Evolutionary conservation across 2,797 vertebrate genomes (phyloP), one percentile per base, ranked within the genome.

Genomic region (Potorous gilbertii): DNA sequence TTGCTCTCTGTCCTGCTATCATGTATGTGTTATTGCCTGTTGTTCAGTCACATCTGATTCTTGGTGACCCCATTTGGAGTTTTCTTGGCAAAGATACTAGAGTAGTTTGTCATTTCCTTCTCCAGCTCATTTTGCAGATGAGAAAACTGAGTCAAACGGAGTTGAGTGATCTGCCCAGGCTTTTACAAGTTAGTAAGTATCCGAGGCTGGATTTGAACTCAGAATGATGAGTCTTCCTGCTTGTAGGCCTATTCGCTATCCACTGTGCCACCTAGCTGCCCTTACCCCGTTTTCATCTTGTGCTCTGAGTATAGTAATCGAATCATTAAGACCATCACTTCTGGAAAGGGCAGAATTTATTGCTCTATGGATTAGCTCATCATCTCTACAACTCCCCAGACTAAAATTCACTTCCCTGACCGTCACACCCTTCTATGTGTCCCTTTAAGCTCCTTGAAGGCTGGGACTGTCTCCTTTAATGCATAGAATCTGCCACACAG

Each of bases 171-270:
- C 18, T 74, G 31, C 34, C 62, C 62, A 66, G 62, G 5, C 9
- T n/a, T 34, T 5, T 34, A n/a, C 34, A n/a, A n/a, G 14, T 16
- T 74, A 18, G 34, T 74, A 74, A 74, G 34, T 40, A 14, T 40
- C 62, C 40, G 14, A 74, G 16, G 4, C 34, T 6, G 14, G 16
- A n/a, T 74, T 74, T 74, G 62, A 74, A 74, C 16, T 66, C 34
- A 66, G 13, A 4, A 34, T 34, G 59, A 56, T 28, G 56, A 66
- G 13, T 34, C 59, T 66, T 66, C 13, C 31, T 66, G 12, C 31
- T 4, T 66, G 1, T 4, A n/a, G 59, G 4, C 31, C 13, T n/a
- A 0, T 4, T 13, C 0, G 14, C 14, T 74, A 8, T 74, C 16
- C 62, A 74, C 34, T 40, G 62, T 40, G 16, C 28, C 62, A n/a